Percentiles rank a stretch among this genome's conserved stretches.
phyloP scores from a whole-genome alignment of 2,888 invertebrate genomes.

The Macrophya alboannulata region DNA sequence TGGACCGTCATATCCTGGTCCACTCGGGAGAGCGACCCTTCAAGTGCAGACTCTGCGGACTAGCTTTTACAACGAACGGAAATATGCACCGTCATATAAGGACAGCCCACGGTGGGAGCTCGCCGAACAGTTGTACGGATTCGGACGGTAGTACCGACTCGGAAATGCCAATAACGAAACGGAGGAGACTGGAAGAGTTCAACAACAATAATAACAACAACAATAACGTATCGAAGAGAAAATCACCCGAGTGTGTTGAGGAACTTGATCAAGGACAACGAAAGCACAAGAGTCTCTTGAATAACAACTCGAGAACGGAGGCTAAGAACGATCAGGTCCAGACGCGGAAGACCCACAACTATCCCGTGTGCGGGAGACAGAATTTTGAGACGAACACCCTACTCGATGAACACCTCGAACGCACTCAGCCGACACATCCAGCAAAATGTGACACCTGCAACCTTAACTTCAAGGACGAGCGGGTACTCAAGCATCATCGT shows the following conservation, averaged over 20 bases:
- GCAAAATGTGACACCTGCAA: slow-evolving; percentile 89
- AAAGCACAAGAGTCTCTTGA: slow-evolving; percentile 74
- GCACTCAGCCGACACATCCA: slow-evolving; percentile 85
- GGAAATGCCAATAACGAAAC: slow-evolving; percentile 66
- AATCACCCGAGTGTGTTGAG: slow-evolving; percentile 66
- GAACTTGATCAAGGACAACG: slow-evolving; percentile 66
- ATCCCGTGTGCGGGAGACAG: slow-evolving; percentile 85
- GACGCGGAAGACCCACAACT: slow-evolving; percentile 74
- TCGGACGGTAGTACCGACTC: slow-evolving; percentile 75
- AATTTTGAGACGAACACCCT: slow-evolving; percentile 84
- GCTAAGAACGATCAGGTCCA: slow-evolving; percentile 70
- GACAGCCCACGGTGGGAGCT: slow-evolving; percentile 79
- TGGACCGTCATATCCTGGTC: slow-evolving; percentile 90
- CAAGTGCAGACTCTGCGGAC: slow-evolving; percentile 89
- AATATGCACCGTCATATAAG: slow-evolving; percentile 93
- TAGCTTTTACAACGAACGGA: slow-evolving; percentile 92
- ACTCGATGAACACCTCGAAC: slow-evolving; percentile 86
- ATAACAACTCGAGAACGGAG: slow-evolving; percentile 72
- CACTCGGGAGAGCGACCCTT: slow-evolving; percentile 92
- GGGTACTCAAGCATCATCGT: slow-evolving; percentile 87
- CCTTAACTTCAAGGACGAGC: slow-evolving; percentile 88
- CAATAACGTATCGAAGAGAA: slow-evolving; percentile 65
- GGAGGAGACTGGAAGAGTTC: slow-evolving; percentile 66
- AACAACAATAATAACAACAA: slow-evolving; percentile 83
- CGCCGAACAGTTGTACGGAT: slow-evolving; percentile 73